Base-by-base conservation (phyloP, 2,797 vertebrate species). In the Borostomias antarcticus region DNA sequence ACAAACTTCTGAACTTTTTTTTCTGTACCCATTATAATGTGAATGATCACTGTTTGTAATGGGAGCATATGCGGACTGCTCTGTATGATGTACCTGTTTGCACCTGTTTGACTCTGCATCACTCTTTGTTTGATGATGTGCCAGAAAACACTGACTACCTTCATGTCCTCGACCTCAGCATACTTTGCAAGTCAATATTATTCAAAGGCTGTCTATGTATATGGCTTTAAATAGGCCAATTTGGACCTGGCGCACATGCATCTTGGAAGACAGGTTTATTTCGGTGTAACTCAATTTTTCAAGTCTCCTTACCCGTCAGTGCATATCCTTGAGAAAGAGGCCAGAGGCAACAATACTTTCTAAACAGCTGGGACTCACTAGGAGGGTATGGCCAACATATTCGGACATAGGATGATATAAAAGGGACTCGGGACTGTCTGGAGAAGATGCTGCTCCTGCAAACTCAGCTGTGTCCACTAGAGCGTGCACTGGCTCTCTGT, bases 221-320 rank as follows among this genome's bases (percentile, higher is more conserved):
- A 85, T 90, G 87, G 81, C 85, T 91, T 92, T 92, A 92, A 89
- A 91, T 92, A 91, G 91, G 91, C 87, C 92, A 93, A 93, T 93
- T 92, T 91, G 79, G 88, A 64, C 87, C 88, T 69, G 62, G 76
- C 80, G 86, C 88, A 87, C 90, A 94, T 94, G 91, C 86, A 92
- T 94, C 92, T 93, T 93, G 72, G 83, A 87, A 90, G 91, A 93
- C 93, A 94, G 91, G 92, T 92, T 93, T 93, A 94, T 94, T 92
- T 94, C 87, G 83, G 89, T 90, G 88, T 76, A 77, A 88, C 88
- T 90, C 90, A 72, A 92, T 94, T 94, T 93, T 91, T 93, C 89
- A 89, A 88, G 89, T 93, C 91, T 93, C 92, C 92, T 94, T 92
- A 83, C 74, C 82, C 81, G 82, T 89, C 88, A 80, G 71, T 74